Base-by-base conservation (phyloP, 2,113 vertebrate species). In the Lates calcarifer region DNA sequence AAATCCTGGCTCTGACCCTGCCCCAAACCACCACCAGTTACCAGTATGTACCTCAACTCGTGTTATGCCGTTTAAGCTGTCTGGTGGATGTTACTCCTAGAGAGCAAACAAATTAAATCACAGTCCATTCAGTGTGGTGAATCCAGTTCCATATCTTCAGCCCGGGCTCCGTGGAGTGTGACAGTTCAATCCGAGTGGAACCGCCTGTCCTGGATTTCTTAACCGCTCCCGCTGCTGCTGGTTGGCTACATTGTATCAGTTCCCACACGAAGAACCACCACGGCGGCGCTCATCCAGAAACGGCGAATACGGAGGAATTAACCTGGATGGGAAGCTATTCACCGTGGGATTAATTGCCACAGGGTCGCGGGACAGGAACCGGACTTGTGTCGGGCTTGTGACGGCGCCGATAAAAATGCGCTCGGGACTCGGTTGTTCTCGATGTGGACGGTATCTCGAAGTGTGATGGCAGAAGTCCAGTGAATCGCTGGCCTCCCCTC, bases 401-500 rank as follows among this genome's bases (percentile, higher is more conserved):
- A 47, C 74, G 29, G 83, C 74, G 64, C 41, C 71, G 78, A 70
- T 66, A 87, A 79, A 77, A 80, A 94, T 94, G 93, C 82, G 79
- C 72, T 61, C 77, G 71, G 89, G 88, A 89, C 81, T 82, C 64
- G 90, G 90, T 47, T 87, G 82, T 90, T 89, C 75, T 89, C 89
- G 89, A 73, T 79, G 91, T 71, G 90, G 92, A 94, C 92, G 88
- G 89, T 89, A 81, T 90, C 91, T 87, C 81, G 75, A 76, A 91
- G 94, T 91, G 93, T 92, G 94, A 94, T 94, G 95, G 95, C 95
- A 93, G 90, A 88, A 91, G 93, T 95, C 93, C 94, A 95, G 93
- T 95, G 93, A 94, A 84, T 91, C 80, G 87, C 94, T 93, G 94
- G 94, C 94, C 94, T 95, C 89, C 89, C 94, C 94, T 95, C 89